phyloP scores from a whole-genome alignment of 2,888 invertebrate species.

The Odontocolon sp. region DNA sequence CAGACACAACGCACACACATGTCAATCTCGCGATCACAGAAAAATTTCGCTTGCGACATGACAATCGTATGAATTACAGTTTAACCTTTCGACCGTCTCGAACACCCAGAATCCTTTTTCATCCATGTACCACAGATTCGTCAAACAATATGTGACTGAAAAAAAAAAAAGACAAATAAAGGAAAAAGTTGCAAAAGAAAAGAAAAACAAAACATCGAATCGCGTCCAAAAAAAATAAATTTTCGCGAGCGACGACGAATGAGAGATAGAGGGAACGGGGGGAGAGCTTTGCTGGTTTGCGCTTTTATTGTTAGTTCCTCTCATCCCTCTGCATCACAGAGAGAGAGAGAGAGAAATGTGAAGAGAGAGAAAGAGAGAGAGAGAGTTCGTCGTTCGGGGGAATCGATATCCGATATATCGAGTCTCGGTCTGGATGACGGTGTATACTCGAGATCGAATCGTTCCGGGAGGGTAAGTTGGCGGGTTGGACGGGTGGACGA shows the following conservation, averaged over 20 bases:
- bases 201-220: neutral
- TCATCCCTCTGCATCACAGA: no score
- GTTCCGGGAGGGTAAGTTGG: conserved; percentile 51
- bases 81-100: no score
- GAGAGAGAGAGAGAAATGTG: no score
- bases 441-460: conserved; percentile 49
- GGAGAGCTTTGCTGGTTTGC: conserved; percentile 56
- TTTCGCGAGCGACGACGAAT: neutral
- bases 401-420: conserved; percentile 57
- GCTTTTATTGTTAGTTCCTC: conserved; percentile 51
- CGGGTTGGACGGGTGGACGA: conserved; percentile 36
- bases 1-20: neutral
- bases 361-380: neutral
- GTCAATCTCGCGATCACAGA: conserved; percentile 27
- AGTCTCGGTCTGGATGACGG: conserved; percentile 41
- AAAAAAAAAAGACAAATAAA: conserved; percentile 14
- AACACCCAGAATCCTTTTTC: no score
- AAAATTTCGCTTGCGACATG: conserved; percentile 31
- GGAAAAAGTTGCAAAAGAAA: neutral
- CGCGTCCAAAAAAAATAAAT: neutral
- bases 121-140: no score
- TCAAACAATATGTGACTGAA: neutral
- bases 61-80: conserved; percentile 21
- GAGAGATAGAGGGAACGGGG: conserved; percentile 3
- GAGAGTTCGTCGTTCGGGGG: conserved; percentile 37